Percentiles rank a stretch among this genome's conserved stretches.
Evolutionary conservation across 2,888 invertebrate genomes (phyloP).

Genomic region (Penaeus monodon): DNA sequence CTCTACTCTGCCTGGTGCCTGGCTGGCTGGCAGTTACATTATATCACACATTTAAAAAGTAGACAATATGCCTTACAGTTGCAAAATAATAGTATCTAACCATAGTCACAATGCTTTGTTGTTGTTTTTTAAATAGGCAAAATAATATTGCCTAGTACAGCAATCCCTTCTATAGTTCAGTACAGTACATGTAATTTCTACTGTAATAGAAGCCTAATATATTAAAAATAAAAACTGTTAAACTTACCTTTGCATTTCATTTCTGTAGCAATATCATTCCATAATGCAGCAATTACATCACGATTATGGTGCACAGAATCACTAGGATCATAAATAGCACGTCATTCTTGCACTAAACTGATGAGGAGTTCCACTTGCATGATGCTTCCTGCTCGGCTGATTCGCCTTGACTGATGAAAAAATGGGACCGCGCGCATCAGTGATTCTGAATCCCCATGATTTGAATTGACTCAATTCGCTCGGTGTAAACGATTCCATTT

Average conservation of each 20-base stretch:
- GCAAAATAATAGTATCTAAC: constrained; percentile 35
- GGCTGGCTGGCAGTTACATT: constrained; percentile 31
- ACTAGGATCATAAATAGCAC: neutral
- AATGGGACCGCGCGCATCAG: too few relatives aligned
- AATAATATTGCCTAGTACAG: constrained; percentile 34
- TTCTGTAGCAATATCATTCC: too few relatives aligned
- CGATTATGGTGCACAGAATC: constrained; percentile 24
- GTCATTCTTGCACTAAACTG: neutral
- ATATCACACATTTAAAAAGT: constrained; percentile 35
- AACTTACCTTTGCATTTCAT: too few relatives aligned
- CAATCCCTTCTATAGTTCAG: constrained; percentile 39
- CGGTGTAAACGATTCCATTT: too few relatives aligned
- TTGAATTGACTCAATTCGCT: too few relatives aligned
- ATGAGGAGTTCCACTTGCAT: neutral
- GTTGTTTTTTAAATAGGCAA: too few relatives aligned
- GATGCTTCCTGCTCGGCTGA: neutral
- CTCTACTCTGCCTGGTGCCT: constrained; percentile 9
- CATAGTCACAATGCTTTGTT: constrained; percentile 40
- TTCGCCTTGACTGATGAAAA: constrained; percentile 8
- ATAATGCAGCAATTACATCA: constrained; percentile 23
- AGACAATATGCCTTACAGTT: constrained; percentile 30
- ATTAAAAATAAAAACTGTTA: constrained; percentile 12
- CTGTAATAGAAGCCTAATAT: neutral
- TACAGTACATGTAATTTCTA: constrained; percentile 22
- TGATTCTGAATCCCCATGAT: too few relatives aligned